phyloP scores from a whole-genome alignment of 2,113 vertebrate species.

The Rhodinocichla rosea region DNA sequence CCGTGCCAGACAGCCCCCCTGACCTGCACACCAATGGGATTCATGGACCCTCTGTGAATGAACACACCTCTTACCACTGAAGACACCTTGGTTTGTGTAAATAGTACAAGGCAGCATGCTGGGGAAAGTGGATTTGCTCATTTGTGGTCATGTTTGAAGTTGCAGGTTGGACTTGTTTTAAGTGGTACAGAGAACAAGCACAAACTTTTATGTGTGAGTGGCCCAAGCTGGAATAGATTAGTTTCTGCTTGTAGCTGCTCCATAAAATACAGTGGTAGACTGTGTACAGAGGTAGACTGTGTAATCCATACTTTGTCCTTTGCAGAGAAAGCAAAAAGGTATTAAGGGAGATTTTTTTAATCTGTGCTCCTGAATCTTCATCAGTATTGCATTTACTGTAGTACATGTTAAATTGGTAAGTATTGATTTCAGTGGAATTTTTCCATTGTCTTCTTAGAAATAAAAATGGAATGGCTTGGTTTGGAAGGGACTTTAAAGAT shows the following conservation, averaged over 20 bases:
- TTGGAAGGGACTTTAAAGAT: neutral
- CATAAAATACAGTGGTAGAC: neutral
- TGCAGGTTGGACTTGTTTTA: neutral
- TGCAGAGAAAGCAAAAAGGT: neutral
- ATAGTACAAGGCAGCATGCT: fast-evolving
- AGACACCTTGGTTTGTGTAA: neutral
- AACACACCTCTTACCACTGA: fast-evolving
- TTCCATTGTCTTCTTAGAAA: neutral
- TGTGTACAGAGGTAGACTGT: fast-evolving
- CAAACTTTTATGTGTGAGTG: fast-evolving
- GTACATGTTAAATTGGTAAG: neutral
- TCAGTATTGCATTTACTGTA: neutral
- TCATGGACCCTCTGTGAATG: neutral
- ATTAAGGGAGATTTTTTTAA: neutral
- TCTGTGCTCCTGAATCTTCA: neutral
- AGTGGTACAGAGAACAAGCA: neutral
- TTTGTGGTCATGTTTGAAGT: neutral
- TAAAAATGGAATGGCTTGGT: neutral
- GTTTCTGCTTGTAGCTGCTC: neutral
- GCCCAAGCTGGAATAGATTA: neutral
- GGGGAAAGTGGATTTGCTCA: neutral
- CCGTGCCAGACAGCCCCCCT: neutral
- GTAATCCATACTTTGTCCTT: neutral
- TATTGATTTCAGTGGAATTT: neutral
- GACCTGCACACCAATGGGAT: neutral